Evolutionary conservation across 2,797 vertebrate genomes (phyloP), one percentile per base, ranked within the genome.

Genomic region (Mycteria americana): DNA sequence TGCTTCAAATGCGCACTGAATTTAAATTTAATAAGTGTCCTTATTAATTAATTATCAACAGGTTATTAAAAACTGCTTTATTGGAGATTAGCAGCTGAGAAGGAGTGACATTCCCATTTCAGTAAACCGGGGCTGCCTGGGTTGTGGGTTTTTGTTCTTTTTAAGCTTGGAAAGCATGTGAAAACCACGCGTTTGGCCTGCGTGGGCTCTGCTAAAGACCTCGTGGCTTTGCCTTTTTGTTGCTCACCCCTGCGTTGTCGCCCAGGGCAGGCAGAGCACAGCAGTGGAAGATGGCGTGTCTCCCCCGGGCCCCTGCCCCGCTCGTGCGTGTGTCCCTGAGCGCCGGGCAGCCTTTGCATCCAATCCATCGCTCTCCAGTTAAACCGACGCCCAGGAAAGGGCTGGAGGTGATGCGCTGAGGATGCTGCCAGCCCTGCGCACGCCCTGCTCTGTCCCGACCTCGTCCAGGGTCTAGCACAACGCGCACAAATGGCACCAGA

Each of bases 11-110:
- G 80, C 78, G 62, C 25, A 22, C 60, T 72, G 78, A 21, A 85
- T 75, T 93, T 83, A 70, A 92, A 92, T 74, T 82, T 84, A 81
- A 88, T 70, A 88, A 89, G 85, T 12, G 18, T 88, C 48, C 48
- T 88, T 85, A 63, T 62, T 81, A 85, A 91, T 94, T 79, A 89
- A 90, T 83, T 70, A 92, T 35, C n/a, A 68, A 21, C 53, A 69
- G 65, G 65, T 76, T 85, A 78, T 92, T 95, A 85, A 65, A 57
- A 76, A 31, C 45, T 53, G 73, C 87, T 89, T 76, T 73, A n/a
- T 9, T 79, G 82, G 77, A 59, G 82, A 85, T 56, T 41, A 63
- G 78, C 60, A 83, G 83, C 69, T 82, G 46, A 50, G n/a, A 10
- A 39, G 54, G 54, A 22, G 51, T 22, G 74, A 73, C 27, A 18